Evolutionary conservation across 2,888 invertebrate genomes (phyloP).

Genomic region (Orchestes rusci): DNA sequence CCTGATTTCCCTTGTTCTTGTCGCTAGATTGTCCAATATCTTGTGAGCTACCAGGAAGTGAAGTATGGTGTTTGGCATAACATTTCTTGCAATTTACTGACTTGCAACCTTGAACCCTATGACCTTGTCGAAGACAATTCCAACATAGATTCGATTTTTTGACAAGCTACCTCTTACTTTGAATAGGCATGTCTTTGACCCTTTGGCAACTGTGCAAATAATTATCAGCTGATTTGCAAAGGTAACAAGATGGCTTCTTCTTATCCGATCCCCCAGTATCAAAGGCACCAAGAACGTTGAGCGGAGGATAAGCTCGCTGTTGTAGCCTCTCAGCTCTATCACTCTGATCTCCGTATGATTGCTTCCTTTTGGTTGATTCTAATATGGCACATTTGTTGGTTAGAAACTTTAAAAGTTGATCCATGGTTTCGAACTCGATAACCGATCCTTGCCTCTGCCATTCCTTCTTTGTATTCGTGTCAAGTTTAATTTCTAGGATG

Average conservation of each 20-base stretch:
- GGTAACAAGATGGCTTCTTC: background rate
- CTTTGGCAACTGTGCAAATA: background rate
- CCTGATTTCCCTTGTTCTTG: too few species aligned
- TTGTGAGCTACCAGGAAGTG: too few species aligned
- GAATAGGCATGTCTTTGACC: background rate
- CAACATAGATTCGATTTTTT: background rate
- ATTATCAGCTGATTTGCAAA: background rate
- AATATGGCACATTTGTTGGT: background rate
- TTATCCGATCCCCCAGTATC: too few species aligned
- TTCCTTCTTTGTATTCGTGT: background rate
- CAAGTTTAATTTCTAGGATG: slow-evolving; percentile 1
- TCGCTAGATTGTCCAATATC: too few species aligned
- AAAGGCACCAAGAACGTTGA: background rate
- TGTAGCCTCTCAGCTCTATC: background rate
- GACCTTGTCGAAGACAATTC: slow-evolving; percentile 4
- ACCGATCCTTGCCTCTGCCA: slow-evolving; percentile 1
- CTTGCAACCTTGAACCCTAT: slow-evolving; percentile 1
- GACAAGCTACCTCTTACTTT: slow-evolving; percentile 1
- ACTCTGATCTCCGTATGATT: background rate
- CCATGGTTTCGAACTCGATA: too few species aligned
- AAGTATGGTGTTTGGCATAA: background rate
- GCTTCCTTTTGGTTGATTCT: background rate
- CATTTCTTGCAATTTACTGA: background rate
- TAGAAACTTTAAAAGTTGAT: slow-evolving; percentile 4
- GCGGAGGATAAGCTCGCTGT: background rate